Base-by-base conservation (phyloP, 2,888 invertebrate genomes). In the Zaprionus bogoriensis region DNA sequence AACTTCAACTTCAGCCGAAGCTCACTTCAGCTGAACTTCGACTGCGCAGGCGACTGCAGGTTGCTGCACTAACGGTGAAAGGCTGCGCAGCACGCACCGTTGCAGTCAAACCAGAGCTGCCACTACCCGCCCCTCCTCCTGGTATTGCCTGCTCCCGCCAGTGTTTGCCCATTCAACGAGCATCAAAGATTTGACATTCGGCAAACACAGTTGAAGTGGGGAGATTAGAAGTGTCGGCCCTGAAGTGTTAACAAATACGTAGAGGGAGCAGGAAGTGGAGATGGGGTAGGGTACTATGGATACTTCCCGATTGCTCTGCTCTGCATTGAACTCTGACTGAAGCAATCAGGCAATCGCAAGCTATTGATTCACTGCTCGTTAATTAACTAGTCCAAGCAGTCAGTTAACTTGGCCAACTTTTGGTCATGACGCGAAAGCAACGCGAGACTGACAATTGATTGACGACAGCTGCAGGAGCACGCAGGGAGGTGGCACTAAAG, bases 101-200 rank as follows among this genome's bases (percentile, higher is more conserved):
- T 55, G 61, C 62, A 76, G 65, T 75, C 76, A 59, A 74, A 64
- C 46, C 9, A 14, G n/a, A n/a, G n/a, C n/a, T n/a, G 12, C 4
- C 5, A 4, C 5, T 30, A 9, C 12, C 12, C 30, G n/a, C n/a
- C 7, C n/a, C n/a, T 14, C n/a, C 1, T 5, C 2, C 4, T 30
- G 7, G 14, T 12, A n/a, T 4, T n/a, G 2, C 2, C 5, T 3
- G 17, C 32, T 36, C 38, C 36, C 22, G 50, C 61, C 72, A 79
- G 63, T 77, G 72, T 80, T 83, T 79, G 58, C 59, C 44, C 60
- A 71, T 72, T 77, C 54, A 67, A 74, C 61, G 32, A 70, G 61
- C 83, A 68, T 77, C 66, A 68, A 59, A 74, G 41, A 44, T 22
- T 44, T 44, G 32, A 61, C 83, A 66, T 72, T 77, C 83, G 68